phyloP scores from a whole-genome alignment of 2,113 vertebrate species.

The Peucedramus taeniatus region DNA sequence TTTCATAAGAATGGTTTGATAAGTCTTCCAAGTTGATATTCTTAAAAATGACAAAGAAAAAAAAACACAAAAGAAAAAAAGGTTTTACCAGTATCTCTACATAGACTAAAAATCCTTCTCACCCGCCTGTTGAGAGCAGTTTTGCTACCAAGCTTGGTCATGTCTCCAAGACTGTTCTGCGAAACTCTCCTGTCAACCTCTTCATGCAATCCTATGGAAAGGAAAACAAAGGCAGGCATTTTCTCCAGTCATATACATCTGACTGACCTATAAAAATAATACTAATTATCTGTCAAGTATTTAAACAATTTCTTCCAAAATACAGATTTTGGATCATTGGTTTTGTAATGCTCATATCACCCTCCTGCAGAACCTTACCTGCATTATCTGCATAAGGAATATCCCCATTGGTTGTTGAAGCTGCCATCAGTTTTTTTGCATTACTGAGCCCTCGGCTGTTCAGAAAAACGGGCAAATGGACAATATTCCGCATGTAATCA shows the following conservation, averaged over 20 bases:
- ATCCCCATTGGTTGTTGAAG: slow-evolving; percentile 83
- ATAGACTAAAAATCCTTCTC: slow-evolving; percentile 44
- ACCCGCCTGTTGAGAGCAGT: slow-evolving; percentile 91
- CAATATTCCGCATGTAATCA: slow-evolving; percentile 98
- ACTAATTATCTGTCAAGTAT: not conserved
- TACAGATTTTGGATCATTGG: not conserved
- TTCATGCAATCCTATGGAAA: slow-evolving; percentile 81
- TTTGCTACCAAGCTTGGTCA: slow-evolving; percentile 89
- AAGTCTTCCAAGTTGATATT: not conserved
- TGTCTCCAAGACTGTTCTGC: slow-evolving; percentile 87
- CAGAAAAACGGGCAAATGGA: slow-evolving; percentile 96
- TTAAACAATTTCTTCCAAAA: not conserved
- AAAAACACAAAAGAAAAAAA: not conserved
- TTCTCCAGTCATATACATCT: not conserved
- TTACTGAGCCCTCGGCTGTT: slow-evolving; percentile 92
- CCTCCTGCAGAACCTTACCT: slow-evolving; percentile 40
- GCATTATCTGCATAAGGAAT: slow-evolving; percentile 72
- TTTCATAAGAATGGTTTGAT: not conserved
- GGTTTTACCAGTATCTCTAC: not conserved
- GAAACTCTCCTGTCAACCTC: slow-evolving; percentile 88
- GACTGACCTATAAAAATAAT: not conserved
- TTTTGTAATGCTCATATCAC: not conserved
- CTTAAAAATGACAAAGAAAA: not conserved
- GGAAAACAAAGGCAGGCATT: not conserved
- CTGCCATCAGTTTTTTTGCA: slow-evolving; percentile 82